A percentile compares a stretch with the other conserved stretches of the same genome.
These are phyloP conservation scores for Bursaphelenchus mucronatus DNA, from an alignment of 1,140 invertebrate genomes.

Conservation along the genomic window DNA sequence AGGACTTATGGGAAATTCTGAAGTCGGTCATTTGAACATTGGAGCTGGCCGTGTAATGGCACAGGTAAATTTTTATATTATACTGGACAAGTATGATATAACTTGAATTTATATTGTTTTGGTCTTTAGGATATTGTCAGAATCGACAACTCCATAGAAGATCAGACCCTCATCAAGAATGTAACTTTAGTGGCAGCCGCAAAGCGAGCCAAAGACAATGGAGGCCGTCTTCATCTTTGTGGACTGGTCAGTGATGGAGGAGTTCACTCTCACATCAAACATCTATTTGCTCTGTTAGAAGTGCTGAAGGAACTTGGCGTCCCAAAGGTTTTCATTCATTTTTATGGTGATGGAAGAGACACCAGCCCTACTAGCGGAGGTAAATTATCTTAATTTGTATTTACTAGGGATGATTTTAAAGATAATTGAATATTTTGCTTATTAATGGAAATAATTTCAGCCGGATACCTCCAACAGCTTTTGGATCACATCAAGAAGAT, in stretches of 20 bases:
- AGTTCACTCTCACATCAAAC: conserved; percentile 65
- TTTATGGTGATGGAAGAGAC: conserved; percentile 65
- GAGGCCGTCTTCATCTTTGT: conserved; percentile 62
- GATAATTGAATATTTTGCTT: conserved; percentile 11
- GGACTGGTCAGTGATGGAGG: conserved; percentile 65
- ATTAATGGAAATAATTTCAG: conserved; percentile 33
- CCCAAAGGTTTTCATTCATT: conserved; percentile 63
- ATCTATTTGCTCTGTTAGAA: conserved; percentile 62
- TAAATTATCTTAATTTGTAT: conserved; percentile 24
- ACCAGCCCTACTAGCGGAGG: conserved; percentile 63
- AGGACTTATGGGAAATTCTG: conserved; percentile 65
- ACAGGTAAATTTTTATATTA: conserved; percentile 58
- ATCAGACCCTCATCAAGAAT: conserved; percentile 61
- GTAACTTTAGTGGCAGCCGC: conserved; percentile 58
- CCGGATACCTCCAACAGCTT: conserved; percentile 55
- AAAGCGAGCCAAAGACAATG: conserved; percentile 59
- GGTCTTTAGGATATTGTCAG: conserved; percentile 62
- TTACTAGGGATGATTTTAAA: background rate
- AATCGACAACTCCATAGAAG: conserved; percentile 62
- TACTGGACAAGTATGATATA: conserved; percentile 12
- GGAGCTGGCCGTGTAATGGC: conserved; percentile 65
- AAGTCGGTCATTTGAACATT: conserved; percentile 66
- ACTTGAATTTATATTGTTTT: conserved; percentile 28
- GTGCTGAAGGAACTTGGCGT: conserved; percentile 62
- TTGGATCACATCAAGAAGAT: conserved; percentile 47